Conservation (phyloP, 2,888 invertebrate species). For the Cerastis leucographa region DNA sequence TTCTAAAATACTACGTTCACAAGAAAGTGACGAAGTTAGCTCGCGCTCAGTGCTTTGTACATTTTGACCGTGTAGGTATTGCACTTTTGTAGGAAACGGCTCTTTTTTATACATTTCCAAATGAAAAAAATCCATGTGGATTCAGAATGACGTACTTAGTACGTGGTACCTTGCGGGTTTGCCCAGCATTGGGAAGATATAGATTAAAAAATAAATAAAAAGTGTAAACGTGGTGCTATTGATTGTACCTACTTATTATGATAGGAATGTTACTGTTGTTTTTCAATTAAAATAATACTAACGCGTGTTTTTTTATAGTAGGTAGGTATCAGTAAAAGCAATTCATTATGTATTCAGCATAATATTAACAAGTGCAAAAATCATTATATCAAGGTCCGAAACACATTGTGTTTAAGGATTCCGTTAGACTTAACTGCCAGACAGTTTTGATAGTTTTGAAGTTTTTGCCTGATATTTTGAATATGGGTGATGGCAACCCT, state of each 20-base stretch:
- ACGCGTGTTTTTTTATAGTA: slow-evolving; percentile 19
- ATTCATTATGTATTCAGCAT: slow-evolving; percentile 7
- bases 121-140: too few relatives aligned
- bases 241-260: not conserved
- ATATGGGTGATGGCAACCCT: too few relatives aligned
- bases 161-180: not conserved
- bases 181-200: not conserved
- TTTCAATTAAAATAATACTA: slow-evolving; percentile 25
- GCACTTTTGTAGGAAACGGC: too few relatives aligned
- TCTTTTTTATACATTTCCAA: too few relatives aligned
- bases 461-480: too few relatives aligned
- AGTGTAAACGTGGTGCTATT: not conserved
- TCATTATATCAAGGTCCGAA: not conserved
- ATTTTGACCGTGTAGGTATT: too few relatives aligned
- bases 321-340: not conserved
- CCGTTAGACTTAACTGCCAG: not conserved
- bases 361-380: not conserved
- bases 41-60: not conserved
- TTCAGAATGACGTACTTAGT: too few relatives aligned
- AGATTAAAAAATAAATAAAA: not conserved
- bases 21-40: not conserved
- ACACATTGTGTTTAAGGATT: not conserved
- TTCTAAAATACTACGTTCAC: not conserved
- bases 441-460: too few relatives aligned
- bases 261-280: slow-evolving; percentile 15